Evolutionary conservation across 2,888 invertebrate genomes (phyloP).

Genomic region (Pogonocherus hispidulus): DNA sequence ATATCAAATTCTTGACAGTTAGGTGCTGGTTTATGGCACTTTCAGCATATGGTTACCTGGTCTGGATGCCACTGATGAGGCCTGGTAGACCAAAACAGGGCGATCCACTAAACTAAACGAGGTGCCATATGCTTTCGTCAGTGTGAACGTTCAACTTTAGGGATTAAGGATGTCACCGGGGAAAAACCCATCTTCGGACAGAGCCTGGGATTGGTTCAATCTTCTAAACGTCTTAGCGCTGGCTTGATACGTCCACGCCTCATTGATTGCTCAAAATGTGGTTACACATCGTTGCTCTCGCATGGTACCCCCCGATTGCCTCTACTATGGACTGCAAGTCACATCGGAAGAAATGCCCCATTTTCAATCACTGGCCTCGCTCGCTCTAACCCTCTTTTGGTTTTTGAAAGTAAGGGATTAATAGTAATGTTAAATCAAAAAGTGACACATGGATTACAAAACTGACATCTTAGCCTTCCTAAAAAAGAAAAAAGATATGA

Average conservation of each 20-base stretch:
- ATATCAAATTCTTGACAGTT: constrained; percentile 15
- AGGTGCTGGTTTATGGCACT: constrained; percentile 17
- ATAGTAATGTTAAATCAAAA: constrained; percentile 45
- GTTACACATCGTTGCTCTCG: constrained; percentile 46
- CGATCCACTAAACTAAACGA: constrained; percentile 2
- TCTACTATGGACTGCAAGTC: constrained; percentile 42
- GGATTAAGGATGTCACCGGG: neutral
- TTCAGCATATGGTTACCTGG: constrained; percentile 29
- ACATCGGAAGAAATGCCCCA: constrained; percentile 46
- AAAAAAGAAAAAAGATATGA: constrained; percentile 12
- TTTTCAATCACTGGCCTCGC: constrained; percentile 52
- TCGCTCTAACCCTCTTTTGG: constrained; percentile 46
- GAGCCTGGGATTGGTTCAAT: constrained; percentile 38
- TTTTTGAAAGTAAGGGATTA: constrained; percentile 38
- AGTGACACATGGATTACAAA: constrained; percentile 30
- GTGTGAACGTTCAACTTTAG: neutral
- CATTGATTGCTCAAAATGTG: constrained; percentile 55
- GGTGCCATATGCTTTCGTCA: constrained; percentile 24
- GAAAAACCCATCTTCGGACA: constrained; percentile 36
- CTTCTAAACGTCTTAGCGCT: constrained; percentile 33
- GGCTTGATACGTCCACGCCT: constrained; percentile 25
- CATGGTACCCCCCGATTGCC: constrained; percentile 45
- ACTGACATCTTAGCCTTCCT: constrained; percentile 4
- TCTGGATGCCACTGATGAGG: constrained; percentile 16
- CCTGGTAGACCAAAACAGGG: constrained; percentile 10